Base-by-base conservation (phyloP, 2,113 vertebrate species). In the Mixornis gularis region DNA sequence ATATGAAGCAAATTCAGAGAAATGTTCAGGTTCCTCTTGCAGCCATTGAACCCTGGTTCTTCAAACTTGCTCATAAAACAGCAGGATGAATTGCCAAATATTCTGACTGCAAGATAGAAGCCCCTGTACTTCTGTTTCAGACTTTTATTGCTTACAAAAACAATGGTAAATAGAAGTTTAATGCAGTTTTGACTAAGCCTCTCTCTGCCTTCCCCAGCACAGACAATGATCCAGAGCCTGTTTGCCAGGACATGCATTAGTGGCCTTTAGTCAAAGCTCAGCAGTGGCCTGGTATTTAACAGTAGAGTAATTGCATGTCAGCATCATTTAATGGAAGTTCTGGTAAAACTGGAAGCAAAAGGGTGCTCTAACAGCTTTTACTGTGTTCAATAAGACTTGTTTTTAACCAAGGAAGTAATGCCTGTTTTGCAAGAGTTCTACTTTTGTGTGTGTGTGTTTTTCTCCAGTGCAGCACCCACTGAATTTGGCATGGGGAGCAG, bases 181-280 rank as follows among this genome's bases (percentile, higher is more conserved):
- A n/a, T 43, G 30, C 8, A 19, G 30, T 66, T 78, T 70, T 90
- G 74, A 40, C n/a, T 21, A 4, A 52, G 40, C 13, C 34, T 44
- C 3, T 26, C 56, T 91, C n/a, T 85, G 65, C n/a, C 56, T 69
- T 66, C 34, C 46, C 48, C 69, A 65, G 59, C 68, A 34, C 3
- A 52, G 81, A 36, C 59, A 82, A 27, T 24, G 70, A 85, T 24
- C 55, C 66, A 69, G 74, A 38, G 46, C 70, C 53, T 56, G 3
- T 88, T 89, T 82, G 41, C 65, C 53, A 72, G 53, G 10, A 7
- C 60, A 12, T 41, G 46, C 51, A 53, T 94, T 84, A 65, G 80
- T 76, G 77, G 77, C 73, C 89, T 87, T 92, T 85, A 91, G 73
- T 74, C 44, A 48, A 74, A 92, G 43, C 86, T 59, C 86, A 95